Percentiles rank a stretch among this genome's conserved stretches.
phyloP scores from a whole-genome alignment of 2,113 vertebrate genomes.

The Suricata suricatta region DNA sequence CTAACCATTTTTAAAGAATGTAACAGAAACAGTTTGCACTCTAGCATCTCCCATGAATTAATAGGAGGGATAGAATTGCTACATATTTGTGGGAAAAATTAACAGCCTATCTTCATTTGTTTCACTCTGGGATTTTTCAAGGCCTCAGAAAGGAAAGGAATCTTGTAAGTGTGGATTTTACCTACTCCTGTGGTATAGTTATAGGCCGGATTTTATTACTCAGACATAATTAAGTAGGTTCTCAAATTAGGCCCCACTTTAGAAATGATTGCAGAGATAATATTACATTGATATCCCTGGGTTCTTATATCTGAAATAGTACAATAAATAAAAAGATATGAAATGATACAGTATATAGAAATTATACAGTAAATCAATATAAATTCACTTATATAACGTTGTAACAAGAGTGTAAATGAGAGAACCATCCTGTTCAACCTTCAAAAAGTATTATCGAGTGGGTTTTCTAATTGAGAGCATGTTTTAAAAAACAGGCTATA shows the following conservation, averaged over 20 bases:
- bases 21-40: neutral
- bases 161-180: neutral
- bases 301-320: neutral
- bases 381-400: neutral
- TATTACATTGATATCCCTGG: neutral
- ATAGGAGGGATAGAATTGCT: neutral
- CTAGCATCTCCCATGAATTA: neutral
- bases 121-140: neutral
- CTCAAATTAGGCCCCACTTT: conserved; percentile 12
- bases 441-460: neutral
- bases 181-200: neutral
- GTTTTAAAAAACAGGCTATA: neutral
- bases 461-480: neutral
- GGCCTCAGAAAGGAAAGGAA: neutral
- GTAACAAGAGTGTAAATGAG: neutral
- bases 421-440: neutral
- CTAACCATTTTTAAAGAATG: neutral
- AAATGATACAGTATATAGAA: neutral
- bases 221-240: neutral
- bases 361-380: neutral
- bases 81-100: neutral
- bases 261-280: conserved; percentile 21
- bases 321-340: neutral
- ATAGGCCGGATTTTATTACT: neutral
- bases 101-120: neutral